Evolutionary conservation across 1,140 invertebrate genomes (phyloP), one percentile per base, ranked within the genome.

Genomic region (Cryptotermes secundus): DNA sequence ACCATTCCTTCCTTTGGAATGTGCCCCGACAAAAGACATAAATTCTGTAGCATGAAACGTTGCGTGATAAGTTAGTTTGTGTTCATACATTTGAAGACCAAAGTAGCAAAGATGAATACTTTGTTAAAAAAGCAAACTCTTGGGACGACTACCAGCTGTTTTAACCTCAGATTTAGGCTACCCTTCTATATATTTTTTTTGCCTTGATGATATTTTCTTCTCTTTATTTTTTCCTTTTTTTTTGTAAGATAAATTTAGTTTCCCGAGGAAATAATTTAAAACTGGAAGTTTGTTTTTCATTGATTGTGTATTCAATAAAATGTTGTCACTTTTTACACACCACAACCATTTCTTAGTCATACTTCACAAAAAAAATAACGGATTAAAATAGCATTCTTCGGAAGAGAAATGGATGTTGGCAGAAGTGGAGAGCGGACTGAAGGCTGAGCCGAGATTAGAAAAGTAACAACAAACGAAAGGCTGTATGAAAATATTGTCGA

Each of bases 41-140:
- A 72, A n/a, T 4, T 72, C 26, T 2, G 10, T 22, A 19, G 45
- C 14, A 6, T n/a, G n/a, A 26, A 72, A 72, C 4, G n/a, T 72
- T 7, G 16, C 45, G 0, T 31, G 59, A 72, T 72, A 31, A 72
- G n/a, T 72, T 31, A 7, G 19, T 12, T 59, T 31, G 59, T 72
- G 59, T 31, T n/a, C 14, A 3, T 72, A 31, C 6, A 16, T 1
- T n/a, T n/a, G 14, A n/a, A 72, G n/a, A 72, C 59, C 59, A 72
- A 72, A 72, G 59, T 9, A 26, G 59, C 12, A 31, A 31, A 72
- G 59, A 31, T 72, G 26, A 72, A 31, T 9, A 31, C 59, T 1
- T n/a, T n/a, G 59, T 31, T 72, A 72, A 72, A 72, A 72, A 72
- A 72, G 59, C 59, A 72, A 72, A 72, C 26, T 31, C n/a, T 72